Percentiles rank a stretch among this genome's conserved stretches.
phyloP scores from a whole-genome alignment of 2,797 vertebrate genomes.

The Loris lydekkerianus region DNA sequence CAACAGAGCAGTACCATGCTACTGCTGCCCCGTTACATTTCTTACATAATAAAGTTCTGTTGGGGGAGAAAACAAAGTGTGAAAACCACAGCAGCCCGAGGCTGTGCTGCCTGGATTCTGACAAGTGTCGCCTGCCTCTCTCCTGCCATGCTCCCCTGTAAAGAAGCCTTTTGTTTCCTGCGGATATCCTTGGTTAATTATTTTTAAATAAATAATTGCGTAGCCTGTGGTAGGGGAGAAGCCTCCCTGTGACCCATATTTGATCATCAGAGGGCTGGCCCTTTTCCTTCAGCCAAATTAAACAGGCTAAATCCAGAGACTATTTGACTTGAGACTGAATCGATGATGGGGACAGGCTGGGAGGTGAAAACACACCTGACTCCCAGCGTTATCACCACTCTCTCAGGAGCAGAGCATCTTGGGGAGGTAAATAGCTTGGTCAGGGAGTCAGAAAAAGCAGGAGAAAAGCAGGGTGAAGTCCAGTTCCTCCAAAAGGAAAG shows the following conservation, averaged over 20 bases:
- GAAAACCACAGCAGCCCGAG: slow-evolving; percentile 1
- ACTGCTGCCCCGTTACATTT: background rate
- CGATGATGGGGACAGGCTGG: slow-evolving; percentile 79
- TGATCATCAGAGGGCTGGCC: slow-evolving; percentile 78
- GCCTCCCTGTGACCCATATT: slow-evolving; percentile 85
- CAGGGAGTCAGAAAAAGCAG: slow-evolving; percentile 39
- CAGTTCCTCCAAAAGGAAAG: slow-evolving; percentile 55
- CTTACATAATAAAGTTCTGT: background rate
- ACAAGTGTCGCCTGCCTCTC: slow-evolving; percentile 70
- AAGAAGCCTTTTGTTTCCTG: slow-evolving; percentile 88
- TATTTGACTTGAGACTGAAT: slow-evolving; percentile 82
- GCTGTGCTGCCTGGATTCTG: slow-evolving; percentile 18
- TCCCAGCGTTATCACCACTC: slow-evolving; percentile 65
- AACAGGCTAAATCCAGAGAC: slow-evolving; percentile 85
- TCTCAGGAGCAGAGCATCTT: slow-evolving; percentile 78
- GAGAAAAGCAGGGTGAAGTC: slow-evolving; percentile 64
- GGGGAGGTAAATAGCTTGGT: slow-evolving; percentile 78
- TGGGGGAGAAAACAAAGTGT: background rate
- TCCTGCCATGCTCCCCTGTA: slow-evolving; percentile 72
- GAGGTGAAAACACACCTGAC: slow-evolving; percentile 71
- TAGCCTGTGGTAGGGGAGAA: slow-evolving; percentile 83
- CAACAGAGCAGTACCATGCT: background rate
- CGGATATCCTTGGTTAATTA: slow-evolving; percentile 89
- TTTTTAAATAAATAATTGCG: slow-evolving; percentile 87
- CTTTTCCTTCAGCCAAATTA: slow-evolving; percentile 85